Evolutionary conservation across 2,888 invertebrate species (phyloP).

Genomic region (Elmis aenea): DNA sequence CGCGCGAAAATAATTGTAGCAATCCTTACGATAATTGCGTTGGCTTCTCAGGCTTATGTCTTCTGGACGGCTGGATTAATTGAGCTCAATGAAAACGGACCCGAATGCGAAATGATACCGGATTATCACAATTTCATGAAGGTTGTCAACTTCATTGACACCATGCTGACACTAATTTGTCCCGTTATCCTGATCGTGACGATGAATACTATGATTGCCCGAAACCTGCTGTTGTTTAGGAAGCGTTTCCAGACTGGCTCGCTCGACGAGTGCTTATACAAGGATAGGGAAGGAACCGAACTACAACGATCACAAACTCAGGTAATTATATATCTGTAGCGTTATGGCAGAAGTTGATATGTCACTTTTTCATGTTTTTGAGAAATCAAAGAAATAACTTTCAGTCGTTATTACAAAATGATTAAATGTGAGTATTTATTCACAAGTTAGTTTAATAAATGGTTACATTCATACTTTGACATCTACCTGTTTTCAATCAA

Average conservation of each 20-base stretch:
- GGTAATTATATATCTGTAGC: no score
- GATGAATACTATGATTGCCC: conserved; percentile 60
- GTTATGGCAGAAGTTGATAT: no score
- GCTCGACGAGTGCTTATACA: conserved; percentile 33
- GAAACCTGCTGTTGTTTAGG: conserved; percentile 49
- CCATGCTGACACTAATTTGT: conserved; percentile 56
- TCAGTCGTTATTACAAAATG: no score
- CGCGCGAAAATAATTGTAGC: conserved; percentile 54
- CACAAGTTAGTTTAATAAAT: no score
- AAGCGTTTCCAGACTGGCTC: conserved; percentile 43
- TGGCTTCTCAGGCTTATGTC: conserved; percentile 39
- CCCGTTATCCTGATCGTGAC: conserved; percentile 57
- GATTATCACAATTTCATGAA: conserved; percentile 51
- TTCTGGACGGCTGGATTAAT: conserved; percentile 42
- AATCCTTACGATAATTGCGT: conserved; percentile 45
- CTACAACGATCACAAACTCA: conserved; percentile 46
- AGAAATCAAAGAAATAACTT: no score
- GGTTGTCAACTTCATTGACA: conserved; percentile 56
- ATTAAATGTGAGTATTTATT: no score
- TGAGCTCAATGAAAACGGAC: conserved; percentile 22
- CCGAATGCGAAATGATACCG: conserved; percentile 50
- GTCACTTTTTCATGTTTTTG: no score
- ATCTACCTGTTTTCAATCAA: no score
- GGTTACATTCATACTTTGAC: no score
- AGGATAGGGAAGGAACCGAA: conserved; percentile 42